Base-by-base conservation (phyloP, 2,113 vertebrate species). In the Narcine bancroftii region DNA sequence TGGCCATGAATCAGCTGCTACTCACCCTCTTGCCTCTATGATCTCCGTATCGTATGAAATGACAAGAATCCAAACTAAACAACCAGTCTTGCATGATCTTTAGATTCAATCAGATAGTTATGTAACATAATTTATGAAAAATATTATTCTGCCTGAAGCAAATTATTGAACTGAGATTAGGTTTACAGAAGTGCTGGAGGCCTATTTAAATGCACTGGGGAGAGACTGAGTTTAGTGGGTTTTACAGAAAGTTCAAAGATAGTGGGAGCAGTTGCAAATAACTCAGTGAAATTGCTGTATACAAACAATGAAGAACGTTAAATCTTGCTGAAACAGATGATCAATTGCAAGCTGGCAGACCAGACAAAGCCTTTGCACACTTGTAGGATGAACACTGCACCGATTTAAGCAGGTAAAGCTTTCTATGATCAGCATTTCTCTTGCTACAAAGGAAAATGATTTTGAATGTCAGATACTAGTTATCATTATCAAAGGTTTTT, bases 41-140 rank as follows among this genome's bases (percentile, higher is more conserved):
- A 91, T 91, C 89, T 91, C 60, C 29, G 21, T 91, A 47, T 91
- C 36, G 36, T 71, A 26, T 69, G 71, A 66, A 63, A 66, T 66
- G 65, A 65, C 60, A 89, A 89, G n/a, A 66, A 66, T 91, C 89
- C 60, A 91, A 87, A 69, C 89, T 71, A 69, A 69, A 71, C 89
- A 91, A 91, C 63, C 89, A 91, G 63, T 33, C 36, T 47, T 47
- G 24, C 47, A 47, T 71, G 89, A 69, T 42, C 47, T 69, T 91
- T 71, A 65, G 65, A 69, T 69, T 91, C 24, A 47, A 91, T 65
- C 26, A 63, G 26, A 91, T 91, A 15, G 24, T 69, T 91, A 45
- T 89, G 63, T 65, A 36, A 91, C 63, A 45, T 91, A 69, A 91
- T 91, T 91, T 91, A 91, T 71, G 89, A 71, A 91, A 69, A 91